Base-by-base conservation (phyloP, 2,797 vertebrate genomes). In the Buceros bicornis region DNA sequence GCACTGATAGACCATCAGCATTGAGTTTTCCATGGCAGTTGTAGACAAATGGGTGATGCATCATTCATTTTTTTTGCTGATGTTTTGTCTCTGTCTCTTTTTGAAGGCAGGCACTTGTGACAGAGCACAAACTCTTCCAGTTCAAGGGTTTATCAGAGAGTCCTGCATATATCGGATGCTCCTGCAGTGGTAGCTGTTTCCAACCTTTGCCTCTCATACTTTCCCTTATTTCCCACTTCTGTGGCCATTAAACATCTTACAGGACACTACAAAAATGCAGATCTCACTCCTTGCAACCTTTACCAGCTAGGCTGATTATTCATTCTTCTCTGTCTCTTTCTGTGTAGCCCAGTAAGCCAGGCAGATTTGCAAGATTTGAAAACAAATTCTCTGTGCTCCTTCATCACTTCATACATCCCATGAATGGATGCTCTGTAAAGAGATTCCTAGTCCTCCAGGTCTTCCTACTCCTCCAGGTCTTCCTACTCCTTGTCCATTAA, bases 271-370 rank as follows among this genome's bases (percentile, higher is more conserved):
- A 54, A 58, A 28, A 65, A 11, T 40, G 22, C 4, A 31, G 19
- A 13, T 42, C 24, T 31, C 8, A n/a, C 15, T 66, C 16, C 24
- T 28, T 54, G 31, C 6, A 12, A 24, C 33, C 31, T 60, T 76
- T 37, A 67, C 35, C 20, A 15, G 13, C n/a, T 10, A 8, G 28
- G 8, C 0, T 29, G 13, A 37, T 37, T 37, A 56, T 21, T 53
- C 28, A 37, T 37, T 87, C 21, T 72, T 43, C 58, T 33, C 19
- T 35, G 17, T 35, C 8, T 48, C 33, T 60, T 66, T 72, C 42
- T 67, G 17, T 45, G 54, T 45, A 45, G 7, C 20, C 42, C 1
- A 1, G 11, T 56, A 58, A 37, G 8, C 7, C 2, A 2, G 48
- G 22, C 8, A 29, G 29, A 28, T 54, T 29, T 51, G 31, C 28